These are phyloP conservation scores for Andrena praecox DNA, from an alignment of 2,888 invertebrate genomes.

Conservation along the genomic window DNA sequence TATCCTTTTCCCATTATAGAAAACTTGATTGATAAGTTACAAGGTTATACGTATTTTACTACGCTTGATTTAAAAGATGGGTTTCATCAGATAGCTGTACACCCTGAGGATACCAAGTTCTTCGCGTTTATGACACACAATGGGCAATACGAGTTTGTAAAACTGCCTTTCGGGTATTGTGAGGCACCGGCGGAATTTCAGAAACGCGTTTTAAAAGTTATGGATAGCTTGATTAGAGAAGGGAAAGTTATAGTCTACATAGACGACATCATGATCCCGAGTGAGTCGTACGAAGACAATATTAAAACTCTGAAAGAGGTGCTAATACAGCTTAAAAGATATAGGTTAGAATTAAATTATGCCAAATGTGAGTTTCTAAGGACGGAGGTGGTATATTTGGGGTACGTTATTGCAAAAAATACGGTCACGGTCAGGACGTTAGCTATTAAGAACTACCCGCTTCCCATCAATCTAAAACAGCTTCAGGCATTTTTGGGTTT, in stretches of 20 bases:
- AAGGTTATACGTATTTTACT: background rate
- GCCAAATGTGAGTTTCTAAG: background rate
- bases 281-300: too few species aligned
- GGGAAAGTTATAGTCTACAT: too few species aligned
- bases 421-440: background rate
- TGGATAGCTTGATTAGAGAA: too few species aligned
- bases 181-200: background rate
- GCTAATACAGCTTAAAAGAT: too few species aligned
- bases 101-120: background rate
- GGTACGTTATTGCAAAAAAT: background rate
- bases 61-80: background rate
- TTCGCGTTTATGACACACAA: background rate
- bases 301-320: too few species aligned
- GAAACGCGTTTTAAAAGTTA: background rate
- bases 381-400: conserved; percentile 32
- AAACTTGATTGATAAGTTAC: background rate
- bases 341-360: too few species aligned
- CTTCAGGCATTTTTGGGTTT: background rate
- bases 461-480: background rate
- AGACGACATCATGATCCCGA: too few species aligned
- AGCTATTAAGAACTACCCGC: background rate
- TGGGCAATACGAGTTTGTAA: background rate
- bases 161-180: conserved; percentile 4
- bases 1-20: background rate
- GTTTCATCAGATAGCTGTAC: background rate